Conservation (phyloP, 2,797 vertebrate genomes). For the Lithobates pipiens region DNA sequence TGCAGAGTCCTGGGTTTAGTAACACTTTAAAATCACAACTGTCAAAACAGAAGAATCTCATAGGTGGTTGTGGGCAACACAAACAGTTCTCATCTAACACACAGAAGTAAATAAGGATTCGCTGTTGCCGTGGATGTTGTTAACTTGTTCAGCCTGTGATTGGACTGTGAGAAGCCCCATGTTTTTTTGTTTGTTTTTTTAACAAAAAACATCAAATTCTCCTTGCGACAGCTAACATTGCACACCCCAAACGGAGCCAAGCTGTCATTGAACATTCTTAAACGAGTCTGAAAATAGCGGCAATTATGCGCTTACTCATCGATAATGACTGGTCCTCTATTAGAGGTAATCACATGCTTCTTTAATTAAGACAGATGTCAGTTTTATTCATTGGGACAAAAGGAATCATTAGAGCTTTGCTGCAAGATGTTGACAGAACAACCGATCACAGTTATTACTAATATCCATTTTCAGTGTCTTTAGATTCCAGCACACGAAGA, state of each 20-base stretch:
- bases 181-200: not conserved
- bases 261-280: constrained; percentile 14
- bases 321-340: constrained; percentile 24
- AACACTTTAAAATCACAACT: too few species aligned
- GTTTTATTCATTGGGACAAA: not conserved
- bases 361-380: constrained; percentile 3
- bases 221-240: not conserved
- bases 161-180: too few species aligned
- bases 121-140: too few species aligned
- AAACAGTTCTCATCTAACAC: too few species aligned
- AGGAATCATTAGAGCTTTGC: not conserved
- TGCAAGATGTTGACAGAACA: not conserved
- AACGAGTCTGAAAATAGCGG: constrained; percentile 1
- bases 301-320: not conserved
- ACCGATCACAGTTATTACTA: not conserved
- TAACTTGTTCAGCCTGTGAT: too few species aligned
- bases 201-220: not conserved
- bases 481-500: too few species aligned
- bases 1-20: too few species aligned
- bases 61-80: too few species aligned
- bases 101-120: too few species aligned
- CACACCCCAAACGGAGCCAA: not conserved
- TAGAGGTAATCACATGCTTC: not conserved
- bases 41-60: too few species aligned
- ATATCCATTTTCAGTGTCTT: not conserved